Evolutionary conservation across 2,888 invertebrate species (phyloP).

Genomic region (Lampropteryx suffumata): DNA sequence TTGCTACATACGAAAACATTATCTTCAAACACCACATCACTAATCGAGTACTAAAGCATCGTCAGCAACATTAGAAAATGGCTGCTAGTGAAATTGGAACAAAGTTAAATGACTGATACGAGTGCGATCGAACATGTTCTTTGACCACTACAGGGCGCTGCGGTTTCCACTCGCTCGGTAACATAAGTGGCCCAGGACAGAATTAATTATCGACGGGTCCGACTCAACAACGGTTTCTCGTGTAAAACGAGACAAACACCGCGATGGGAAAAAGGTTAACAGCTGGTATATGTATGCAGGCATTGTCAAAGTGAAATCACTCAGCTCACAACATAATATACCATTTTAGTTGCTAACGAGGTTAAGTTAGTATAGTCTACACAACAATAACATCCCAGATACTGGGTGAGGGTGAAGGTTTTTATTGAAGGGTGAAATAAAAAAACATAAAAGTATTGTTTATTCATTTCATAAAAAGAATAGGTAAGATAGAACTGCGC

Average conservation of each 20-base stretch:
- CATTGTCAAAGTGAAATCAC: slow-evolving; percentile 42
- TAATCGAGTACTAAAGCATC: slow-evolving; percentile 44
- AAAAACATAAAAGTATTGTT: too few relatives aligned
- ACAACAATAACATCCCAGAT: too few relatives aligned
- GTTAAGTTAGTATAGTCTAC: too few relatives aligned
- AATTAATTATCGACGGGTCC: slow-evolving; percentile 68
- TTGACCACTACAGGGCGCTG: slow-evolving; percentile 62
- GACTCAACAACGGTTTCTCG: slow-evolving; percentile 72
- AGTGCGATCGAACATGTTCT: slow-evolving; percentile 58
- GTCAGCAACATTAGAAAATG: slow-evolving; percentile 45
- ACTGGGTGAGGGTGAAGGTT: too few relatives aligned
- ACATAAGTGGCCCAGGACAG: slow-evolving; percentile 73
- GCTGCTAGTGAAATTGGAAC: slow-evolving; percentile 59
- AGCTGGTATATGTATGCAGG: slow-evolving; percentile 38
- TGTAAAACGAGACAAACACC: slow-evolving; percentile 71
- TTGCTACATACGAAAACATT: too few relatives aligned
- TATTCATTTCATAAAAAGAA: too few relatives aligned
- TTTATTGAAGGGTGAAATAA: too few relatives aligned
- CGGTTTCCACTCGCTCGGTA: slow-evolving; percentile 65
- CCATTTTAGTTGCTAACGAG: background rate
- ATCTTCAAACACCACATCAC: slow-evolving; percentile 42
- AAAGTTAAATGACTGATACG: slow-evolving; percentile 63
- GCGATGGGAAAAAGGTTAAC: slow-evolving; percentile 70
- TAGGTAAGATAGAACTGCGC: too few relatives aligned
- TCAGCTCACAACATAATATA: slow-evolving; percentile 6